Evolutionary conservation across 2,113 vertebrate genomes (phyloP).

Genomic region (Sylvilagus bachmani): DNA sequence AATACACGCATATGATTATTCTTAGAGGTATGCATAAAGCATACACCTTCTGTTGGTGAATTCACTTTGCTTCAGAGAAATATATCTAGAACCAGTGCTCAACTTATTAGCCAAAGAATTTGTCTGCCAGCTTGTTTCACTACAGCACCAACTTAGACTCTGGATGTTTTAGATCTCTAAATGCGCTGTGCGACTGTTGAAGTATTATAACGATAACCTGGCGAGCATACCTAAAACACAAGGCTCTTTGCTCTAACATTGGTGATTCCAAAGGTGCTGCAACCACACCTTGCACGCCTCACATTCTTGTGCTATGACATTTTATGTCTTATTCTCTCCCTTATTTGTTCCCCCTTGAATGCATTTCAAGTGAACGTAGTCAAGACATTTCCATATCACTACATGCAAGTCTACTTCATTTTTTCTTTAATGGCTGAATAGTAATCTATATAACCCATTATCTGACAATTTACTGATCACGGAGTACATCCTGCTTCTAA

Average conservation of each 20-base stretch:
- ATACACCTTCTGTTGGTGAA: conserved; percentile 74
- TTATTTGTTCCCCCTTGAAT: conserved; percentile 2
- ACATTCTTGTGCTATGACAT: background rate
- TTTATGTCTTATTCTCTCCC: background rate
- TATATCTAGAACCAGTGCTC: conserved; percentile 52
- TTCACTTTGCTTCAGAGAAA: conserved; percentile 66
- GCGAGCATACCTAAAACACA: conserved; percentile 64
- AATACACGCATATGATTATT: conserved; percentile 65
- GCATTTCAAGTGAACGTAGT: background rate
- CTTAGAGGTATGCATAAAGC: conserved; percentile 70
- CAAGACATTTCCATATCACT: background rate
- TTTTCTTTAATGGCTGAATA: background rate
- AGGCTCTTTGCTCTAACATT: conserved; percentile 11
- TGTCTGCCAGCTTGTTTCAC: conserved; percentile 71
- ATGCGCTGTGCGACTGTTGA: conserved; percentile 61
- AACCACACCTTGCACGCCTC: background rate
- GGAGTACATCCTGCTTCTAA: background rate
- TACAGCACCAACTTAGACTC: conserved; percentile 68
- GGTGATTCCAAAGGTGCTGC: conserved; percentile 27
- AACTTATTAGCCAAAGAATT: conserved; percentile 70
- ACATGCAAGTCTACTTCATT: background rate
- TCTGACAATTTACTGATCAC: background rate
- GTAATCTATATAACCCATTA: background rate
- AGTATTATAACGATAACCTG: conserved; percentile 62
- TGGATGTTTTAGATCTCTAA: conserved; percentile 69